A percentile compares a stretch with the other conserved stretches of the same genome.
phyloP scores from a whole-genome alignment of 2,888 invertebrate species.

The Torymus texanus region DNA sequence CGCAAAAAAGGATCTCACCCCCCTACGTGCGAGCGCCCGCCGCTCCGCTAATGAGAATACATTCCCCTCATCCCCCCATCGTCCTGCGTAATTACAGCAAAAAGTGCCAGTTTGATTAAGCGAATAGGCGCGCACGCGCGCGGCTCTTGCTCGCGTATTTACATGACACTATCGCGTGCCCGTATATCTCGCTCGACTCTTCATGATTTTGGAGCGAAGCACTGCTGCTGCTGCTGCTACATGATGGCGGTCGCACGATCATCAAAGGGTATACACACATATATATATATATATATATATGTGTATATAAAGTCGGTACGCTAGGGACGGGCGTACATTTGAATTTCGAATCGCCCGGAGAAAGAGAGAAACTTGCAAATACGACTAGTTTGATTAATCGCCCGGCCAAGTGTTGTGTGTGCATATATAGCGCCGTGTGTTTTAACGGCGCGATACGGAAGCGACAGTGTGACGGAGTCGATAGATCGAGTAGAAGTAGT shows the following conservation, averaged over 20 bases:
- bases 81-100: constrained; percentile 40
- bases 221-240: too few species aligned
- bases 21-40: too few species aligned
- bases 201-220: constrained; percentile 19
- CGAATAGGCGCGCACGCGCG: not conserved
- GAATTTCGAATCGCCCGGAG: constrained; percentile 13
- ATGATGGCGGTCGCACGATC: too few species aligned
- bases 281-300: too few species aligned
- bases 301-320: not conserved
- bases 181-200: constrained; percentile 15
- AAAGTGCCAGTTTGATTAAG: constrained; percentile 35
- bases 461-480: too few species aligned
- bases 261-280: too few species aligned
- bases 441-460: too few species aligned
- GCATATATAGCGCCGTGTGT: too few species aligned
- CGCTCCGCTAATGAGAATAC: too few species aligned
- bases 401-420: not conserved
- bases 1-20: too few species aligned
- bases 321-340: not conserved
- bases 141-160: constrained; percentile 32
- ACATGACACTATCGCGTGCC: constrained; percentile 49
- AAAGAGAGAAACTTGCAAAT: constrained; percentile 12
- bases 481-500: too few species aligned
- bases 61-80: not conserved
- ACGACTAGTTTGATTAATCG: constrained; percentile 4